phyloP scores from a whole-genome alignment of 2,888 invertebrate species.

The Hydroisotoma schaefferi region DNA sequence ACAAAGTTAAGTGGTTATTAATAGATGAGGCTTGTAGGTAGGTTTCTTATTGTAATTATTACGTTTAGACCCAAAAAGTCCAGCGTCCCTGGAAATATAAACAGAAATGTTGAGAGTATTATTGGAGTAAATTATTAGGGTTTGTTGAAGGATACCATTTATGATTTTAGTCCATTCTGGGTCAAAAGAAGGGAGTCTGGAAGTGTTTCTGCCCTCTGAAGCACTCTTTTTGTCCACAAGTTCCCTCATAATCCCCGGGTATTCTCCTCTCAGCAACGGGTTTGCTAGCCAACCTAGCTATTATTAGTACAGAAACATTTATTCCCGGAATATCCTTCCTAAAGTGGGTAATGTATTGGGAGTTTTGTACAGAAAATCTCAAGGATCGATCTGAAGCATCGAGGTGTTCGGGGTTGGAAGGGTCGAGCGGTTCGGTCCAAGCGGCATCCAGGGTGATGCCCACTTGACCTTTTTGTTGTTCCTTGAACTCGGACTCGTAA shows the following conservation, averaged over 20 bases:
- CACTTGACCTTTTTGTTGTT: conserved; percentile 17
- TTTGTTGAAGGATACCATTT: conserved; percentile 26
- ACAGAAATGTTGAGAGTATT: too few species aligned
- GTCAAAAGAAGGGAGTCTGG: conserved; percentile 39
- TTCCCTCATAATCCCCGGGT: conserved; percentile 41
- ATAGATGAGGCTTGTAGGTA: too few species aligned
- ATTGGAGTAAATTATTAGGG: neutral
- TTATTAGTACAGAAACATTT: conserved; percentile 3
- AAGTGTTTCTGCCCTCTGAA: conserved; percentile 32
- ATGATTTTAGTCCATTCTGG: conserved; percentile 37
- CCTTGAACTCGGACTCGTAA: conserved; percentile 26
- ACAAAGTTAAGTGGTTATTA: too few species aligned
- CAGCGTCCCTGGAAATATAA: neutral
- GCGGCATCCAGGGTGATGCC: conserved; percentile 29
- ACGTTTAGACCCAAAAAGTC: neutral
- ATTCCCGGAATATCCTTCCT: too few species aligned
- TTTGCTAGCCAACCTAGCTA: conserved; percentile 43
- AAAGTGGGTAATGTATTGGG: neutral
- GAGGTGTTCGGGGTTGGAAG: conserved; percentile 18
- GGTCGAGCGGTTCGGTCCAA: conserved; percentile 26
- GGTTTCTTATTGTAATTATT: too few species aligned
- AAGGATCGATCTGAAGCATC: conserved; percentile 25
- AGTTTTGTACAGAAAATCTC: conserved; percentile 24
- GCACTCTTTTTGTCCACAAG: conserved; percentile 34
- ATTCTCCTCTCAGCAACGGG: conserved; percentile 40